These are phyloP conservation scores for Malthinus flaveolus DNA, from an alignment of 2,888 invertebrate genomes.

Conservation along the genomic window DNA sequence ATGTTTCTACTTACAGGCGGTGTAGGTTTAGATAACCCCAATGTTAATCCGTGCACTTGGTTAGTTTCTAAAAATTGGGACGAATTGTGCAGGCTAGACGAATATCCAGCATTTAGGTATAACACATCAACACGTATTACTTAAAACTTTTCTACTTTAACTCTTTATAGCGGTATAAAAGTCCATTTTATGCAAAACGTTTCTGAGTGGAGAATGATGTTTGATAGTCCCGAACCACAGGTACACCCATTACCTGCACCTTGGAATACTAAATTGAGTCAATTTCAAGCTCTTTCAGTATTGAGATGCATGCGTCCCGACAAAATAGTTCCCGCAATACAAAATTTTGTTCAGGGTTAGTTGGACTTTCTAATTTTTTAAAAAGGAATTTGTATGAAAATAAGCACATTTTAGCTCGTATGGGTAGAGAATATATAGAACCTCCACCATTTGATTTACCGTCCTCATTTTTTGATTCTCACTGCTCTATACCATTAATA, in stretches of 20 bases:
- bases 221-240: conserved; percentile 78
- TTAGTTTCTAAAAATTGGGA: conserved; percentile 77
- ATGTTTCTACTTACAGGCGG: conserved; percentile 79
- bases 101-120: conserved; percentile 56
- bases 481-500: conserved; percentile 72
- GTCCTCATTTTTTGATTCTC: conserved; percentile 77
- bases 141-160: background rate
- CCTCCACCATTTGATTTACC: conserved; percentile 82
- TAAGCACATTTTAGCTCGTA: conserved; percentile 53
- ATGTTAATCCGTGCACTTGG: conserved; percentile 72
- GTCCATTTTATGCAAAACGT: conserved; percentile 64
- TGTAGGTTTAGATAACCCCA: conserved; percentile 66
- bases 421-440: conserved; percentile 73
- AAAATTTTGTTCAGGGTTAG: conserved; percentile 67
- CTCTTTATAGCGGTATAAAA: conserved; percentile 63
- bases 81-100: conserved; percentile 70
- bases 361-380: conserved; percentile 65
- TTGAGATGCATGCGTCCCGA: conserved; percentile 84
- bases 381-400: conserved; percentile 40
- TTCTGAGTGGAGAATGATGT: conserved; percentile 71
- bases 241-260: conserved; percentile 67
- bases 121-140: too few species aligned
- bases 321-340: conserved; percentile 81
- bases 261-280: conserved; percentile 65
- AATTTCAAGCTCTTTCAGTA: conserved; percentile 77